Conservation (phyloP, 2,888 invertebrate species). For the Malthinus flaveolus region DNA sequence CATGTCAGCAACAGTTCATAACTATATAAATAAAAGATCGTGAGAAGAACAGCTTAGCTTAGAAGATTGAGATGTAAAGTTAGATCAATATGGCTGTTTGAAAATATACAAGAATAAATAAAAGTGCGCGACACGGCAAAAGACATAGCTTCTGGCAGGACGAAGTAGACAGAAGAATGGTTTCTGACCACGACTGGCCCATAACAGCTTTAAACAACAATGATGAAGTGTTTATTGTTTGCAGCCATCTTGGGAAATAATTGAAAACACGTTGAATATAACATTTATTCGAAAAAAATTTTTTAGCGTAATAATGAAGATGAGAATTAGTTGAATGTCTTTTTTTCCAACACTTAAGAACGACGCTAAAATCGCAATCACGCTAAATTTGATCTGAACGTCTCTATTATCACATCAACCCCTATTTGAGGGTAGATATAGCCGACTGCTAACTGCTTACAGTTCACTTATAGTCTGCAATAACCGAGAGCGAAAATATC, state of each 20-base stretch:
- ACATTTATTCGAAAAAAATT: conserved; percentile 21
- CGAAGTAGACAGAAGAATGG: conserved; percentile 50
- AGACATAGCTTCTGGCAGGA: conserved; percentile 49
- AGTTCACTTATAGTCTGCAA: conserved; percentile 32
- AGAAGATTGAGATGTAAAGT: conserved; percentile 30
- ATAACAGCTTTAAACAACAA: conserved; percentile 40
- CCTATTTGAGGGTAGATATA: conserved; percentile 43
- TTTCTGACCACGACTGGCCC: conserved; percentile 47
- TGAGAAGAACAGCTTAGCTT: conserved; percentile 20
- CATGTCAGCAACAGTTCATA: conserved; percentile 23
- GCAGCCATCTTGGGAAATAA: conserved; percentile 34
- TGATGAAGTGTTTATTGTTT: conserved; percentile 37
- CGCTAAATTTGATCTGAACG: conserved; percentile 50
- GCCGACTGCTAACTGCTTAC: conserved; percentile 38
- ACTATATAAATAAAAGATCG: conserved; percentile 27
- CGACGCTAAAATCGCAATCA: conserved; percentile 37
- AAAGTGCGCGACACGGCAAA: conserved; percentile 43
- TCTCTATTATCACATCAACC: conserved; percentile 49
- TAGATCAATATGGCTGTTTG: conserved; percentile 29
- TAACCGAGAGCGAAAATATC: conserved; percentile 17
- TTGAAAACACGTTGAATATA: conserved; percentile 30
- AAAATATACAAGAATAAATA: conserved; percentile 26
- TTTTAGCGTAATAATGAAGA: conserved; percentile 23
- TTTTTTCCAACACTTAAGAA: conserved; percentile 21
- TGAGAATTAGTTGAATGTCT: conserved; percentile 25